Conservation (phyloP, 2,797 vertebrate species). For the Dicrostonyx torquatus region DNA sequence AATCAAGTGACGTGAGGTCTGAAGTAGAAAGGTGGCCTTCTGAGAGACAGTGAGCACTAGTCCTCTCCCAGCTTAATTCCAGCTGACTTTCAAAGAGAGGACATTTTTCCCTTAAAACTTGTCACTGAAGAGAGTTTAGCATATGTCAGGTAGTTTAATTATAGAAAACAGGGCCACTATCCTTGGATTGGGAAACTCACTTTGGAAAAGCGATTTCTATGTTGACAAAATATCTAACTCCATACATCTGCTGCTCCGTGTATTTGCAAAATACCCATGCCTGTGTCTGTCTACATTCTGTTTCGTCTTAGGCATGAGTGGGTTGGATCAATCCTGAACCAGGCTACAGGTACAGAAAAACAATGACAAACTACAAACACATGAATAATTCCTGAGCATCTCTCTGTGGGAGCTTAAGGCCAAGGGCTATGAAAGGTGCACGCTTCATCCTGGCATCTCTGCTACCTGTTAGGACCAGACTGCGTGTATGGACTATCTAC, state of each 20-base stretch:
- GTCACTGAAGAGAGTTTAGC: constrained; percentile 62
- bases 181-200: constrained; percentile 63
- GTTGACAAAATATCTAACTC: constrained; percentile 78
- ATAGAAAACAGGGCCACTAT: constrained; percentile 63
- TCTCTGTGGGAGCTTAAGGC: not conserved
- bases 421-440: not conserved
- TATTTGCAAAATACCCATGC: constrained; percentile 54
- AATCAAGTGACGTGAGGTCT: not conserved
- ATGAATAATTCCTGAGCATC: not conserved
- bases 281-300: not conserved
- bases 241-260: constrained; percentile 68
- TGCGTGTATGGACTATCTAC: fast-evolving
- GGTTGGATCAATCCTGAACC: not conserved
- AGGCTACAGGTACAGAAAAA: not conserved
- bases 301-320: not conserved
- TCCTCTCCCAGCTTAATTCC: not conserved
- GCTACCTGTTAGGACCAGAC: not conserved
- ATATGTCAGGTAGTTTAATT: constrained; percentile 79
- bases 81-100: not conserved
- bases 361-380: not conserved
- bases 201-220: constrained; percentile 72
- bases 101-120: constrained; percentile 40
- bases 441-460: not conserved
- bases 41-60: not conserved
- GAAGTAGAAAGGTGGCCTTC: not conserved